Base-by-base conservation (phyloP, 2,797 vertebrate species). In the Pampus argenteus region DNA sequence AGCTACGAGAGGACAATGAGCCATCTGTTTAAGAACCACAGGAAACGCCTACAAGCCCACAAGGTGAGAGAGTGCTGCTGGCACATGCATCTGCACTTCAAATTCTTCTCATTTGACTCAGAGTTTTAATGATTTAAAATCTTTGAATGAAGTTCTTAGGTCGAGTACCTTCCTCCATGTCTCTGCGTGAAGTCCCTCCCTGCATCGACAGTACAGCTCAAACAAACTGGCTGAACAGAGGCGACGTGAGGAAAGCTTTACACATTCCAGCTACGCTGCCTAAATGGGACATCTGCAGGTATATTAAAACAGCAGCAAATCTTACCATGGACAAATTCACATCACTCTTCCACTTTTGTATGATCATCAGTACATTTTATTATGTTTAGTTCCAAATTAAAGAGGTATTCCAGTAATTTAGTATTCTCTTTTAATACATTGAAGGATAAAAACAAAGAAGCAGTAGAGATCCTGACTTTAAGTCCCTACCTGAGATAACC, bases 251-350 rank as follows among this genome's bases (percentile, higher is more conserved):
- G 76, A 94, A 94, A 72, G 94, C 92, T 1, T 74, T 95, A 15
- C 94, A 95, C 79, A 93, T 95, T 57, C 89, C 93, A 23, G 94
- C 91, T 44, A 65, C 2, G 0, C 85, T 94, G 52, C 93, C 94
- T 4, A 23, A 83, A 0, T 95, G 95, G 95, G 93, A 94, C 74
- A 26, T 95, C 54, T 95, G 95, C 94, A 95, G 91, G 94, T 94
- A 62, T 28, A 17, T 17, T n/a, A 9, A 20, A 68, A n/a, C 23
- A 34, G 25, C 44, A 56, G 34, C 20, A 31, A 31, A 5, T 31
- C 5, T 31, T 2, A 31, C 8, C 5, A 11, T 11, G 13, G 9
- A 34, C 31, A 34, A 34, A 34, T n/a, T n/a, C n/a, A n/a, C n/a
- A n/a, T 29, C 28, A 29, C 28, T 29, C 28, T 29, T 29, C 28